A percentile compares a stretch with the other conserved stretches of the same genome.
These are phyloP conservation scores for Habrosyne pyritoides DNA, from an alignment of 2,888 invertebrate genomes.

Conservation along the genomic window DNA sequence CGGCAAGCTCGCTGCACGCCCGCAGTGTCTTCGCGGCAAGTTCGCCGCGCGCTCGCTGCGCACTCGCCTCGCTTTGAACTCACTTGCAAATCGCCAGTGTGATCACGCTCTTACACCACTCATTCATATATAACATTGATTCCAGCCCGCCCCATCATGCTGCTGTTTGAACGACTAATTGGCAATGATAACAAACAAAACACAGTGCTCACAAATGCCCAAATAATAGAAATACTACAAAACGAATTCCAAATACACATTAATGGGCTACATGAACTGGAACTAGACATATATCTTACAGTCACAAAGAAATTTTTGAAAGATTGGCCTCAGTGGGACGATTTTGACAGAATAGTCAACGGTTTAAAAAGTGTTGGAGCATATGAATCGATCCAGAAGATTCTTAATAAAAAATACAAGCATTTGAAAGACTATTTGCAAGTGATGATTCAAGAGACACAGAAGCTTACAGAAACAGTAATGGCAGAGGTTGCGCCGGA, in stretches of 20 bases:
- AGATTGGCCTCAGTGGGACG: conserved; percentile 73
- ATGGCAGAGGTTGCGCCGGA: conserved; percentile 24
- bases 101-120: too few species aligned
- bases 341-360: conserved; percentile 52
- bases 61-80: too few species aligned
- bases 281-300: conserved; percentile 62
- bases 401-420: conserved; percentile 51
- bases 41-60: too few species aligned
- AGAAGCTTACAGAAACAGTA: conserved; percentile 35
- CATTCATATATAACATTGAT: conserved; percentile 14
- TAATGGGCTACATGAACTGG: conserved; percentile 45
- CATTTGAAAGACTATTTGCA: conserved; percentile 55
- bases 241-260: conserved; percentile 58
- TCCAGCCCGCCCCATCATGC: conserved; percentile 65
- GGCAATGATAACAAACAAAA: conserved; percentile 56
- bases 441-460: conserved; percentile 41
- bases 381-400: conserved; percentile 32
- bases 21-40: too few species aligned
- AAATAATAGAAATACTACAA: conserved; percentile 58
- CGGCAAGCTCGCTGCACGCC: too few species aligned
- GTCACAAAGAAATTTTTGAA: conserved; percentile 66
- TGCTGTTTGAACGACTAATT: conserved; percentile 56
- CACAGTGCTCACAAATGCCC: conserved; percentile 61
- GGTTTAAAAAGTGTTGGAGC: conserved; percentile 37
- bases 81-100: too few species aligned